These are phyloP conservation scores for Etia nguti DNA, from an alignment of 2,113 vertebrate genomes.

Conservation along the genomic window DNA sequence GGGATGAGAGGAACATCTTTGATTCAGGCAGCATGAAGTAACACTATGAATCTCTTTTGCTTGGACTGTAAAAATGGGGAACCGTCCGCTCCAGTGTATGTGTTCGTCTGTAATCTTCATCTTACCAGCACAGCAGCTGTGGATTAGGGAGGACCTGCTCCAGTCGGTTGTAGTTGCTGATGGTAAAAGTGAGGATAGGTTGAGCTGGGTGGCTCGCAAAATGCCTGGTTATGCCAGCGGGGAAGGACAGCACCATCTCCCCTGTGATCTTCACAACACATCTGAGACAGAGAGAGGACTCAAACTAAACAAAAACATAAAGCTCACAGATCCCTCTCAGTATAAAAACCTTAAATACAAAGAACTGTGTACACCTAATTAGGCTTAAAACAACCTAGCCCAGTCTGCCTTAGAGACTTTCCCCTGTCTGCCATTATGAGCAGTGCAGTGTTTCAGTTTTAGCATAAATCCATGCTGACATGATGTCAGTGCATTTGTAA, in stretches of 20 bases:
- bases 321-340: background rate
- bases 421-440: background rate
- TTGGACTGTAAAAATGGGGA: background rate
- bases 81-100: background rate
- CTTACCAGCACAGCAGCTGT: conserved; percentile 96
- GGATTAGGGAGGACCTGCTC: conserved; percentile 97
- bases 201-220: conserved; percentile 90
- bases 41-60: background rate
- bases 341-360: background rate
- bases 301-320: background rate
- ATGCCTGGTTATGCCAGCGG: conserved; percentile 94
- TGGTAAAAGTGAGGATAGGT: conserved; percentile 87
- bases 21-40: background rate
- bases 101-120: background rate
- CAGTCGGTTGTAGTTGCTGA: conserved; percentile 88
- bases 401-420: background rate
- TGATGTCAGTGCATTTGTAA: background rate
- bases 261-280: conserved; percentile 96
- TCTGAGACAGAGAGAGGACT: conserved; percentile 62
- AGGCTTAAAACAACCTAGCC: background rate
- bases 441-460: background rate
- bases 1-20: background rate
- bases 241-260: conserved; percentile 96
- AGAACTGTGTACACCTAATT: background rate
- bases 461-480: background rate